A percentile compares a stretch with the other conserved stretches of the same genome.
Evolutionary conservation across 2,113 vertebrate species (phyloP).

Genomic region (Rhabdomys dilectus): DNA sequence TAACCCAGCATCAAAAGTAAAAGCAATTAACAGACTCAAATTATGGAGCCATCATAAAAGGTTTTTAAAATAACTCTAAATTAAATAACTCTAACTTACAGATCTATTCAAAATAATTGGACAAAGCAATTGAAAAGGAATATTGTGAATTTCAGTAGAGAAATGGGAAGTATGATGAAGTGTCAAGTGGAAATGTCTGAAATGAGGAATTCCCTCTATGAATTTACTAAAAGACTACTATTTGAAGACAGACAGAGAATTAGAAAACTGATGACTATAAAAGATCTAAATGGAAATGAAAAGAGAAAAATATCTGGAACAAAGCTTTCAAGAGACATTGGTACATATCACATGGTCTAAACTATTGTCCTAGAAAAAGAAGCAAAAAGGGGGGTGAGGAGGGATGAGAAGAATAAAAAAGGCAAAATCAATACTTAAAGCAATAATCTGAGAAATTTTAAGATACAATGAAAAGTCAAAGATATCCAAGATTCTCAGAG

Average conservation of each 20-base stretch:
- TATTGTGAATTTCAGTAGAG: background rate
- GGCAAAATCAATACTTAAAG: background rate
- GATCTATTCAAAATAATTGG: background rate
- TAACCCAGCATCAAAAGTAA: background rate
- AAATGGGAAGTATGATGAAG: background rate
- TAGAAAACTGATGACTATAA: slow-evolving; percentile 34
- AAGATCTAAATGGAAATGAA: slow-evolving; percentile 9
- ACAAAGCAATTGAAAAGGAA: background rate
- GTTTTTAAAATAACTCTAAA: background rate
- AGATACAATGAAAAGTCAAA: slow-evolving; percentile 2
- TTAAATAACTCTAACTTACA: slow-evolving; percentile 4
- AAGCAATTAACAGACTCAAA: background rate
- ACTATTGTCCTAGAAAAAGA: background rate
- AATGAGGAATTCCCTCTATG: slow-evolving; percentile 1
- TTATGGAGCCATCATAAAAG: background rate
- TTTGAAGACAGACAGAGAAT: slow-evolving; percentile 2
- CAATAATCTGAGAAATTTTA: background rate
- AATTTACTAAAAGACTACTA: background rate
- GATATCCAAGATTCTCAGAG: background rate
- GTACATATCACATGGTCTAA: background rate
- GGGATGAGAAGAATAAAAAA: background rate
- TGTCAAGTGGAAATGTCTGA: background rate
- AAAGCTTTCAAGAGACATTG: background rate
- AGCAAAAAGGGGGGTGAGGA: no score
- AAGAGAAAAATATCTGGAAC: background rate